Percentiles rank a stretch among this genome's conserved stretches.
Evolutionary conservation across 2,888 invertebrate genomes (phyloP).

Genomic region (Strigamia maritima): DNA sequence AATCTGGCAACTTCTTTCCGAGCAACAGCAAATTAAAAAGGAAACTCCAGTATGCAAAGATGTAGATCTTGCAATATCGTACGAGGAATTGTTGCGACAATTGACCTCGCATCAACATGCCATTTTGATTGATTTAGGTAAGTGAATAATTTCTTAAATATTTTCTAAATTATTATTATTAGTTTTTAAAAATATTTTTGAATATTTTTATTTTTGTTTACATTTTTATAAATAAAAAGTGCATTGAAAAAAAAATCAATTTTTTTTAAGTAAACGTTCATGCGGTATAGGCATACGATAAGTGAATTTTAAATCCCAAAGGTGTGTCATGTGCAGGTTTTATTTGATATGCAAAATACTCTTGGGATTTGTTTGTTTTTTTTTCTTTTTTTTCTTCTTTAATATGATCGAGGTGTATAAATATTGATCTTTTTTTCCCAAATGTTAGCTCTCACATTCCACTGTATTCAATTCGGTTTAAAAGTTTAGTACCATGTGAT

Average conservation of each 20-base stretch:
- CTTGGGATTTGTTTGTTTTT: too few species aligned
- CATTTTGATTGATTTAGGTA: slow-evolving; percentile 88
- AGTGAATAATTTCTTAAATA: slow-evolving; percentile 44
- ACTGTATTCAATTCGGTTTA: background rate
- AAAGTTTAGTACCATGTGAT: background rate
- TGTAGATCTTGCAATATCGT: slow-evolving; percentile 67
- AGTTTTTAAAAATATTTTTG: background rate
- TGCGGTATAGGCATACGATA: background rate
- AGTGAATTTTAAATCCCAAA: background rate
- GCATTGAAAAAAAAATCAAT: too few species aligned
- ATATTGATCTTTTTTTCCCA: background rate
- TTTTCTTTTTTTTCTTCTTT: background rate
- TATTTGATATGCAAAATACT: background rate
- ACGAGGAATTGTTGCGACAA: slow-evolving; percentile 74
- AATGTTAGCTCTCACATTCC: too few species aligned
- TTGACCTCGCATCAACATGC: slow-evolving; percentile 94
- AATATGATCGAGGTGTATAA: background rate
- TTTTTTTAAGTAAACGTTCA: background rate
- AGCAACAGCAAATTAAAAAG: slow-evolving; percentile 66
- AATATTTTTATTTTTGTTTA: too few species aligned
- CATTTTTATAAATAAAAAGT: too few species aligned
- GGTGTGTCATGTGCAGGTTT: background rate
- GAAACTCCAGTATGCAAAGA: slow-evolving; percentile 58
- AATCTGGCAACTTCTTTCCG: slow-evolving; percentile 87
- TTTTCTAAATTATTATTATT: too few species aligned